Percentiles rank a stretch among this genome's conserved stretches.
Evolutionary conservation across 2,797 vertebrate species (phyloP).

Genomic region (Macrochelys suwanniensis): DNA sequence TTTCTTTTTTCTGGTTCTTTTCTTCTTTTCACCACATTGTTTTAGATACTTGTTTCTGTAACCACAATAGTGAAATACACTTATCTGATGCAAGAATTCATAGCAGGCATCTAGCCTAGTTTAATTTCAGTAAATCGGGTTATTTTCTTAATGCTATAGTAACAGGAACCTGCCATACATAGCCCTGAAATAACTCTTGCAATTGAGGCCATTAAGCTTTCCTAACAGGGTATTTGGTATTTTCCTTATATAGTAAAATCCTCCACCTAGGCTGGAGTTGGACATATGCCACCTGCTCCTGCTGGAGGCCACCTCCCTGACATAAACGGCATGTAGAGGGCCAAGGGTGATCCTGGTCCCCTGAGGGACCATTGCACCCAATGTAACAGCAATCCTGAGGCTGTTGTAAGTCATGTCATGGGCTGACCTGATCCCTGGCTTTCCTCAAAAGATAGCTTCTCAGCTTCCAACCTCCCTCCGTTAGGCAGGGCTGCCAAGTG

Average conservation of each 20-base stretch:
- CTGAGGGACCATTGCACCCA: not conserved
- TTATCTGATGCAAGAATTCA: not conserved
- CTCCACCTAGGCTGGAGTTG: not conserved
- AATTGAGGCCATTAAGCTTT: not conserved
- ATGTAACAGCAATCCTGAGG: not conserved
- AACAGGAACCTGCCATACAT: not conserved
- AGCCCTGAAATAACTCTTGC: not conserved
- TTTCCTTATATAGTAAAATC: not conserved
- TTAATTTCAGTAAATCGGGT: not conserved
- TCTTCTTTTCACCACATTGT: not conserved
- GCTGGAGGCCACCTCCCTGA: not conserved
- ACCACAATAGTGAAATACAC: not conserved
- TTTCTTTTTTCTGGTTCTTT: not conserved
- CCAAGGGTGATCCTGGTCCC: not conserved
- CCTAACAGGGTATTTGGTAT: not conserved
- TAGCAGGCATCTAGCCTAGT: not conserved
- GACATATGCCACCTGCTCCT: not conserved
- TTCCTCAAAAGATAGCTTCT: not conserved
- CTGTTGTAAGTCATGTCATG: not conserved
- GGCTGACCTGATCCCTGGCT: not conserved
- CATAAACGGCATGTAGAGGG: not conserved
- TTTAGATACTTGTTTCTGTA: not conserved
- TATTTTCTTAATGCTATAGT: not conserved
- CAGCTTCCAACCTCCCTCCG: conserved; percentile 12
- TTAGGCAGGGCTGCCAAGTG: not conserved